Evolutionary conservation across 2,113 vertebrate species (phyloP).

Genomic region (Gallinago jamesoni): DNA sequence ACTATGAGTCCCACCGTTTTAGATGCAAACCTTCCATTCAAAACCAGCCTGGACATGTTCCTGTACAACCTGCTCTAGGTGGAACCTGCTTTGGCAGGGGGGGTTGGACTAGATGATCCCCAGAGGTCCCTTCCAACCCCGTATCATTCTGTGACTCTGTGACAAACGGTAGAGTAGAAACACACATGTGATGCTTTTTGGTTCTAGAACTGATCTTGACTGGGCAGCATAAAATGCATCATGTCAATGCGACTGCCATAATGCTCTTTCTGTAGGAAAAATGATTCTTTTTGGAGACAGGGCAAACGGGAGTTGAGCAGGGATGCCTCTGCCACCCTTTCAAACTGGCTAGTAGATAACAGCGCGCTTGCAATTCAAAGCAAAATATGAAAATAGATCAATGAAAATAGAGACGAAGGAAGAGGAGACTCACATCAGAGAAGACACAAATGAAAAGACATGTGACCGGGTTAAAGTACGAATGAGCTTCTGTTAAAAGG

Average conservation of each 20-base stretch:
- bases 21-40: not conserved
- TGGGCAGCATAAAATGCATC: slow-evolving; percentile 4
- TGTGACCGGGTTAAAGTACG: slow-evolving; percentile 44
- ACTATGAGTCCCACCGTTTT: not conserved
- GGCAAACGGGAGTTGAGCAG: not conserved
- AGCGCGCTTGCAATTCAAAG: slow-evolving; percentile 9
- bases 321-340: not conserved
- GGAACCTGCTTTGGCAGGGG: no score
- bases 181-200: not conserved
- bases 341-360: not conserved
- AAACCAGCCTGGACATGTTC: no score
- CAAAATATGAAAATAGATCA: not conserved
- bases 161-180: not conserved
- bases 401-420: slow-evolving; percentile 29
- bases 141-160: no score
- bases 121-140: no score
- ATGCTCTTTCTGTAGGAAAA: not conserved
- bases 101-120: no score
- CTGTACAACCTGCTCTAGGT: no score
- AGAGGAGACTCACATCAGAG: not conserved
- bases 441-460: slow-evolving; percentile 30
- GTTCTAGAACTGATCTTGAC: slow-evolving; percentile 26
- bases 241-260: not conserved
- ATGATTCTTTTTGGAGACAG: not conserved
- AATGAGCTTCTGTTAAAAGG: slow-evolving; percentile 43